Evolutionary conservation across 2,888 invertebrate species (phyloP), one percentile per base, ranked within the genome.

Genomic region (Hydriomena furcata): DNA sequence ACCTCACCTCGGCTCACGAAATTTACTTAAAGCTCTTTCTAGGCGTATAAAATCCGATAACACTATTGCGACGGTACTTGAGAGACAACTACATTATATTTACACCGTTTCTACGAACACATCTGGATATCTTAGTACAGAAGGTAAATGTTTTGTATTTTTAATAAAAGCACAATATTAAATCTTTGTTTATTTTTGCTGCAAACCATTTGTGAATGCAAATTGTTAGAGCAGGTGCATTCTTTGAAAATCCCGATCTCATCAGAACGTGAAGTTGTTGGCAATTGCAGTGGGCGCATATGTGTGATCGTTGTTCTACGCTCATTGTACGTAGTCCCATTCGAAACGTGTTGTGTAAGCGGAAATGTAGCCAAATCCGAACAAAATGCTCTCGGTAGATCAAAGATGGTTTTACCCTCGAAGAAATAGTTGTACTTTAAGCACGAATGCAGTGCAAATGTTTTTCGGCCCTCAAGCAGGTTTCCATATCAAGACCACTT

Each of bases 281-380:
- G 80, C 81, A 78, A 68, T 71, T 68, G 64, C 67, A 72, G 66
- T 67, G 73, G 80, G 65, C 77, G 66, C 87, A 84, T 86, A 85
- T 84, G 76, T 86, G 86, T 77, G 79, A 82, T 79, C 74, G 78
- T 76, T 66, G 65, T 64, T 78, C 63, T 61, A 72, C 58, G 63
- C 71, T 65, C 81, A 80, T 82, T 84, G 80, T 82, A 65, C 64
- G 79, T 82, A 64, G 63, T 65, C 63, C 61, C 65, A 69, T 72
- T 73, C 61, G 65, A 72, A 78, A 85, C 80, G 80, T 84, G 82
- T 77, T 71, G 69, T 67, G 79, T 79, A 75, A 85, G 83, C 85
- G 75, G 68, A 79, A 79, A 65, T 70, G 66, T 65, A 52, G 61
- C 59, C 61, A 68, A 71, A 52, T 25, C 24, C 21, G 11, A 37